A percentile compares a stretch with the other conserved stretches of the same genome.
Evolutionary conservation across 2,113 vertebrate genomes (phyloP).

Genomic region (Nymphicus hollandicus): DNA sequence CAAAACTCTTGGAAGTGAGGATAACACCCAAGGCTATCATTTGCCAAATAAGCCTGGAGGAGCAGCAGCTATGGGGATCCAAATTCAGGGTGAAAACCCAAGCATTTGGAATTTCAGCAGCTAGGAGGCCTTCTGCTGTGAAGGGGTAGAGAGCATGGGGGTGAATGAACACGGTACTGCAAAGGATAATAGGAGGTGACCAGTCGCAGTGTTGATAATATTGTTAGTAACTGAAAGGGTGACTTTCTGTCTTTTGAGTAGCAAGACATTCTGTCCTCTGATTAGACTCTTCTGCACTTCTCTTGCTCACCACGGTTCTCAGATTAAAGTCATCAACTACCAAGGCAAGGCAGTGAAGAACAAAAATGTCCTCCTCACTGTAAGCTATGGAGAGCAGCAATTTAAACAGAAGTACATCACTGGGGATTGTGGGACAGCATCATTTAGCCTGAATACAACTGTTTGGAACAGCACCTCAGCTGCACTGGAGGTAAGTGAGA

Average conservation of each 20-base stretch:
- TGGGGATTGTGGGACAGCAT: constrained; percentile 10
- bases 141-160: not conserved
- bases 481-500: constrained; percentile 34
- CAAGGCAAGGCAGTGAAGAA: constrained; percentile 25
- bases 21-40: not conserved
- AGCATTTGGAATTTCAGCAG: not conserved
- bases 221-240: not conserved
- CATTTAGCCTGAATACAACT: constrained; percentile 40
- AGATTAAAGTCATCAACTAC: constrained; percentile 37
- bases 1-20: not conserved
- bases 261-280: not conserved
- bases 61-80: not conserved
- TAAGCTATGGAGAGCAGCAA: not conserved
- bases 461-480: constrained; percentile 5
- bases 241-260: not conserved
- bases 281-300: not conserved
- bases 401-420: constrained; percentile 25
- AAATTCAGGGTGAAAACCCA: not conserved
- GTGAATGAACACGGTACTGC: not conserved
- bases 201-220: not conserved
- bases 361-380: not conserved
- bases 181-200: not conserved
- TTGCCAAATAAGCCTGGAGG: not conserved
- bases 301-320: not conserved
- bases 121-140: not conserved